A percentile compares a stretch with the other conserved stretches of the same genome.
phyloP scores from a whole-genome alignment of 1,140 invertebrate genomes.

The Amphibalanus amphitrite region DNA sequence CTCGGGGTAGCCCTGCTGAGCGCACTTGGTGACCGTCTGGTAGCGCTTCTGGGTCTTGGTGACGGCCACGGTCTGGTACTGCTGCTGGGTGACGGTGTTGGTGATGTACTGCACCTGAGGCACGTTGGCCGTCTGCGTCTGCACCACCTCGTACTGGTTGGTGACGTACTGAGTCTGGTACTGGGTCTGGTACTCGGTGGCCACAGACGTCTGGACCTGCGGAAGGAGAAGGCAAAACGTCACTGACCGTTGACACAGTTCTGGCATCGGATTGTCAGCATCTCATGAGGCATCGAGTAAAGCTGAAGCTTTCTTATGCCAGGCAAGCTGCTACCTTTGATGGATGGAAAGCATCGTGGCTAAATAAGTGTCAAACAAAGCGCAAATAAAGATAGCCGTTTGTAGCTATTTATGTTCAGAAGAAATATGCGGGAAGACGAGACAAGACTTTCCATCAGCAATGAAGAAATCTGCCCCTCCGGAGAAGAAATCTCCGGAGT shows the following conservation, averaged over 20 bases:
- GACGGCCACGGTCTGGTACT: background rate
- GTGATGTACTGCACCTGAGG: background rate
- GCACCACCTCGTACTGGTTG: background rate
- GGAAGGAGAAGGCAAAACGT: too few relatives aligned
- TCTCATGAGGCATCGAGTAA: too few relatives aligned
- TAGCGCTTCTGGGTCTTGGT: background rate
- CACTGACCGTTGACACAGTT: too few relatives aligned
- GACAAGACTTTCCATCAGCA: too few relatives aligned
- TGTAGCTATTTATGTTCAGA: too few relatives aligned
- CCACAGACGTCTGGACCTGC: background rate
- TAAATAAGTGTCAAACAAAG: background rate
- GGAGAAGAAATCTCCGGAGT: background rate
- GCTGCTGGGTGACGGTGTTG: background rate
- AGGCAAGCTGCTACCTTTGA: too few relatives aligned
- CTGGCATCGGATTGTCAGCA: too few relatives aligned
- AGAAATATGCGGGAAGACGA: too few relatives aligned
- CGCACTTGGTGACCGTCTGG: background rate
- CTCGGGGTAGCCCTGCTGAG: background rate
- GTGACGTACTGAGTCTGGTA: background rate
- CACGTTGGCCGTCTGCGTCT: background rate
- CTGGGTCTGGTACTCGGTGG: slow-evolving; percentile 1
- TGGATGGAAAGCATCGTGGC: too few relatives aligned
- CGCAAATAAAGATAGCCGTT: background rate
- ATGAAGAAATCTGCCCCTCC: background rate
- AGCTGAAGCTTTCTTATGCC: too few relatives aligned